Base-by-base conservation (phyloP, 2,888 invertebrate genomes). In the Drosophila antonietae region DNA sequence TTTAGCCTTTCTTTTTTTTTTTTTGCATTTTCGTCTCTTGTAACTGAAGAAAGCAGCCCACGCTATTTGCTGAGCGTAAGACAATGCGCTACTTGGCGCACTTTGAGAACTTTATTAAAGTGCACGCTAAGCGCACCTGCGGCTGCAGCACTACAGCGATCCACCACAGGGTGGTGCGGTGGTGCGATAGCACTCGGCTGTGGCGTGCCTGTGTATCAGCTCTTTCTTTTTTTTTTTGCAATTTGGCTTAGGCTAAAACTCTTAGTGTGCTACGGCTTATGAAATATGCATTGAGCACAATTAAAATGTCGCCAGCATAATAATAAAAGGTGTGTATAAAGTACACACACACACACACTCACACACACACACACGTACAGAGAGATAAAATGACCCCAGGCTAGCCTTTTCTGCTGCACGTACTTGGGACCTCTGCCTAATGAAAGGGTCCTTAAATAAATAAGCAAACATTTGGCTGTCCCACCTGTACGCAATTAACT, bases 101-200 rank as follows among this genome's bases (percentile, higher is more conserved):
- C 63, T 70, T 61, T 62, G 49, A 68, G 69, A 72, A 82, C 78
- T 88, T 85, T 75, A 80, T 75, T 82, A 80, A 83, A 88, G 88
- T 83, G 85, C 78, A 74, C 39, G 56, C 55, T 73, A 64, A 80
- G 83, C 65, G 72, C 85, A 81, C 83, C 87, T 82, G 82, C 79
- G 81, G 83, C 83, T 66, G 63, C 61, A 55, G 23, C 35, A 46
- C 52, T 57, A 18, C 23, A 3, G 28, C 28, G 49, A 63, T 51
- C 44, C 14, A 37, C 47, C 28, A 7, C 53, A 37, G 37, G 18
- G 55, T 10, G 37, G 20, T 31, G n/a, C n/a, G 46, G 3, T 20
- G 52, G 37, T 35, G 2, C 18, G n/a, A 7, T 33, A 18, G 33
- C 66, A 49, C 46, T 18, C 33, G 18, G 37, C 20, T 68, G 55